Percentiles rank a stretch among this genome's conserved stretches.
Conservation (phyloP, 1,140 invertebrate species). For the Kradibia gibbosae region DNA sequence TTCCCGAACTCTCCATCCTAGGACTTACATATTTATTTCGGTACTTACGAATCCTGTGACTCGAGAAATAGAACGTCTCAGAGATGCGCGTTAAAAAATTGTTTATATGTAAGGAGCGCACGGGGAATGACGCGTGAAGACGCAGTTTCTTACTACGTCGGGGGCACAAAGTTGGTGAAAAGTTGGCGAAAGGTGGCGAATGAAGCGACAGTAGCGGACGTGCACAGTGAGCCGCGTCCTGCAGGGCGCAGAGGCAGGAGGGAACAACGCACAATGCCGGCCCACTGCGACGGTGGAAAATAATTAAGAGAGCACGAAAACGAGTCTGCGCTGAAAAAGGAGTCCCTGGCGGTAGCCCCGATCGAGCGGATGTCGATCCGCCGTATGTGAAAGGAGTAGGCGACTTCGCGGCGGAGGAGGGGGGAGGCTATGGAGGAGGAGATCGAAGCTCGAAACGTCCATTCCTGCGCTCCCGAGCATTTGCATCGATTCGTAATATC, state of each 20-base stretch:
- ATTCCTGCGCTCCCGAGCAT: background rate
- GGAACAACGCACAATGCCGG: background rate
- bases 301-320: conserved; percentile 34
- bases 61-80: too few relatives aligned
- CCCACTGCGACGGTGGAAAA: conserved; percentile 46
- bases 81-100: too few relatives aligned
- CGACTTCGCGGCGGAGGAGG: too few relatives aligned
- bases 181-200: background rate
- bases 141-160: too few relatives aligned
- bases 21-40: too few relatives aligned
- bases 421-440: background rate
- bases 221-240: background rate
- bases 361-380: conserved; percentile 48
- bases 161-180: too few relatives aligned
- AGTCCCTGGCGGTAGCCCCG: conserved; percentile 37
- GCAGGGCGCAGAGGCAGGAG: background rate
- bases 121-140: too few relatives aligned
- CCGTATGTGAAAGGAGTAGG: conserved; percentile 19
- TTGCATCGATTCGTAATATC: conserved; percentile 5
- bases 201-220: background rate
- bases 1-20: too few relatives aligned
- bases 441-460: background rate
- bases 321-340: conserved; percentile 18
- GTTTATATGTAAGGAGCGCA: too few relatives aligned
- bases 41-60: too few relatives aligned